A percentile compares a stretch with the other conserved stretches of the same genome.
These are phyloP conservation scores for Seira musarum DNA, from an alignment of 2,888 invertebrate genomes.

Conservation along the genomic window DNA sequence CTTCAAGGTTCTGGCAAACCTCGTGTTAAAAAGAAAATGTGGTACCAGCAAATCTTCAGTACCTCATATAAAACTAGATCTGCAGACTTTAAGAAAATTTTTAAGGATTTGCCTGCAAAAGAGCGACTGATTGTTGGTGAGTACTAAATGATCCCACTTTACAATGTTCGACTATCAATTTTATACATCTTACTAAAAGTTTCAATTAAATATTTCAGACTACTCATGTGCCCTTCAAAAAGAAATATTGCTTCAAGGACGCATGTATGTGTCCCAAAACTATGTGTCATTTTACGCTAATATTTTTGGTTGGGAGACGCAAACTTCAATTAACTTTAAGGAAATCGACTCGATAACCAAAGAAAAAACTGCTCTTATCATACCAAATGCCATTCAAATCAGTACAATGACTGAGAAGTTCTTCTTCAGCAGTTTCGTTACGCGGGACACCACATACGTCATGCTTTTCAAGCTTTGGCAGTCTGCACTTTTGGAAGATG, in stretches of 20 bases:
- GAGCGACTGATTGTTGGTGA: slow-evolving; percentile 94
- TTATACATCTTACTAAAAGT: too few species aligned
- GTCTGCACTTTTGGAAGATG: slow-evolving; percentile 92
- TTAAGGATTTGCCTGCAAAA: slow-evolving; percentile 91
- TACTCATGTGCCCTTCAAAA: slow-evolving; percentile 98
- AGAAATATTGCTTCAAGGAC: slow-evolving; percentile 96
- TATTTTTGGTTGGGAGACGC: slow-evolving; percentile 97
- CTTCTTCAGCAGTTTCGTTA: slow-evolving; percentile 95
- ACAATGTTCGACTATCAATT: too few species aligned
- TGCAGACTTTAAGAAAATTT: slow-evolving; percentile 92
- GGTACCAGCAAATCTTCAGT: slow-evolving; percentile 70
- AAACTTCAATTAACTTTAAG: slow-evolving; percentile 87
- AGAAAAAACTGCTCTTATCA: slow-evolving; percentile 93
- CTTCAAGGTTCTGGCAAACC: slow-evolving; percentile 31
- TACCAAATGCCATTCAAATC: slow-evolving; percentile 95
- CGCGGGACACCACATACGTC: slow-evolving; percentile 94
- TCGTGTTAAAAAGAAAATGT: slow-evolving; percentile 70
- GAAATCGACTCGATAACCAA: slow-evolving; percentile 95
- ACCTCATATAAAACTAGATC: slow-evolving; percentile 95
- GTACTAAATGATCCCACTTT: neutral
- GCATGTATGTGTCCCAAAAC: slow-evolving; percentile 95
- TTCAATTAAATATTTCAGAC: slow-evolving; percentile 77
- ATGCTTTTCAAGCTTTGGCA: slow-evolving; percentile 98
- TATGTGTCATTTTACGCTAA: slow-evolving; percentile 98
- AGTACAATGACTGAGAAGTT: slow-evolving; percentile 84